Conservation (phyloP, 2,113 vertebrate species). For the Dissostichus mawsoni region DNA sequence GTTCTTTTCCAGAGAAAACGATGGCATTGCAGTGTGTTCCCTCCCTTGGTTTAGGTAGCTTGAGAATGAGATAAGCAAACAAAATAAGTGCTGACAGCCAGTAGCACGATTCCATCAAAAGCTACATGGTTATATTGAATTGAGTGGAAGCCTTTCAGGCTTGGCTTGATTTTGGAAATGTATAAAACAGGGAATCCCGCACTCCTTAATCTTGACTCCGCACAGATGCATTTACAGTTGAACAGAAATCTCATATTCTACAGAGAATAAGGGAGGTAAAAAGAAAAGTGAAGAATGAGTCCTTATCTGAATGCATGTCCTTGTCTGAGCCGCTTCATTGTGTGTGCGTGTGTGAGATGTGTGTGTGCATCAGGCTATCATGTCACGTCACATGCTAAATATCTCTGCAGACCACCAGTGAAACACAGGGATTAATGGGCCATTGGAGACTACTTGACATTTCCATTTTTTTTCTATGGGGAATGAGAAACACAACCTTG, state of each 20-base stretch:
- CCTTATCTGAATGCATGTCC: constrained; percentile 19
- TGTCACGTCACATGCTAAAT: constrained; percentile 60
- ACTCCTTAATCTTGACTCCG: background rate
- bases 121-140: background rate
- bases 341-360: constrained; percentile 13
- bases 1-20: background rate
- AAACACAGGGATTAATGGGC: constrained; percentile 64
- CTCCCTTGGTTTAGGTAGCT: background rate
- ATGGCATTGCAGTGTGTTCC: background rate
- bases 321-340: constrained; percentile 12
- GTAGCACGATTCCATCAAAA: background rate
- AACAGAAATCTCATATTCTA: constrained; percentile 1
- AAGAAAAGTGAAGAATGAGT: background rate
- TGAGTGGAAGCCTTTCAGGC: constrained; percentile 7
- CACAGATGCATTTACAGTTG: background rate
- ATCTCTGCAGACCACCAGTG: constrained; percentile 55
- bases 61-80: background rate
- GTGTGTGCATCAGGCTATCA: constrained; percentile 23
- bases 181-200: constrained; percentile 4
- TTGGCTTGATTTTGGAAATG: background rate
- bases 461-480: constrained; percentile 53
- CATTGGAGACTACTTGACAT: constrained; percentile 69
- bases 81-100: background rate
- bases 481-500: constrained; percentile 40
- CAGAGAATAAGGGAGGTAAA: background rate